Evolutionary conservation across 2,888 invertebrate genomes (phyloP).

Genomic region (Dorcus parallelipipedus): DNA sequence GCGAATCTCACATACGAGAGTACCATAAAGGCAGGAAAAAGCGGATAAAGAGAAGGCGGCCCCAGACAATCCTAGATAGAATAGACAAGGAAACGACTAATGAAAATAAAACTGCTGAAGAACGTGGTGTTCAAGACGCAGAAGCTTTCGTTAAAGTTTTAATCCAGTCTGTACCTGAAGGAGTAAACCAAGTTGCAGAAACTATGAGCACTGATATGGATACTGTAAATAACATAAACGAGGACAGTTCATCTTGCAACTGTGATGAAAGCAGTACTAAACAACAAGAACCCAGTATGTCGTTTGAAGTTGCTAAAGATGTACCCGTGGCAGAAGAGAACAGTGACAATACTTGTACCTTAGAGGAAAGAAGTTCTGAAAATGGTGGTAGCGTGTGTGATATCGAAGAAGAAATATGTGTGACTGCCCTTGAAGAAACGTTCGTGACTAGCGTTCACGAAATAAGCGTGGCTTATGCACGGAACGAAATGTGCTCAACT

Average conservation of each 20-base stretch:
- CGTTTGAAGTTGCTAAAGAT: neutral
- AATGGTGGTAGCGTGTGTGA: too few relatives aligned
- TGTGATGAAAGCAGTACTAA: neutral
- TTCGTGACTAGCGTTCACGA: too few relatives aligned
- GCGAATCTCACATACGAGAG: slow-evolving; percentile 19
- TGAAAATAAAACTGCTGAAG: neutral
- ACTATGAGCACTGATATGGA: neutral
- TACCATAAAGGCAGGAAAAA: slow-evolving; percentile 19
- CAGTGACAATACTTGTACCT: neutral
- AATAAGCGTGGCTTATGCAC: too few relatives aligned
- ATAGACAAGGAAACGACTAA: slow-evolving; percentile 12
- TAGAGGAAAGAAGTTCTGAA: neutral
- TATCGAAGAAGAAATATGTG: too few relatives aligned
- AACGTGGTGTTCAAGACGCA: neutral
- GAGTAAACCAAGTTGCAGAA: neutral
- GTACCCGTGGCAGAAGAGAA: neutral
- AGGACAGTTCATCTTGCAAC: neutral
- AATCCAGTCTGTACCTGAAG: neutral
- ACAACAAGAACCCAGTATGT: neutral
- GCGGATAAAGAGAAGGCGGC: slow-evolving; percentile 13
- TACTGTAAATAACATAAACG: neutral
- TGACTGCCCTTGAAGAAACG: too few relatives aligned
- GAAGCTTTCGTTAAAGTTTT: neutral
- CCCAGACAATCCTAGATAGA: slow-evolving; percentile 20
- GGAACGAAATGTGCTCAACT: too few relatives aligned